Base-by-base conservation (phyloP, 2,888 invertebrate genomes). In the Apoderus coryli region DNA sequence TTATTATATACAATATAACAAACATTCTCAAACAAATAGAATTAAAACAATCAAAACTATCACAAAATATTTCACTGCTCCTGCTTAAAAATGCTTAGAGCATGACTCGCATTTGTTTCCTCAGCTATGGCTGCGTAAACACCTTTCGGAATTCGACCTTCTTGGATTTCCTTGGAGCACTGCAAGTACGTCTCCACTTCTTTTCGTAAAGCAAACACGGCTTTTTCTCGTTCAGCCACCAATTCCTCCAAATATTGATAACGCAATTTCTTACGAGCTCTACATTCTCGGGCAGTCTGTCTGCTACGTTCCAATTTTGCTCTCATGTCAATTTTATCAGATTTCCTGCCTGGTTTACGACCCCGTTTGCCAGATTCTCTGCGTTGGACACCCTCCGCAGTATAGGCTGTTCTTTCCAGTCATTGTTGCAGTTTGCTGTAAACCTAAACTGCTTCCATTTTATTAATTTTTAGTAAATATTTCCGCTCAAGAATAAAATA, bases 171-270 rank as follows among this genome's bases (percentile, higher is more conserved):
- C 48, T 68, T 65, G 43, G 74, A 76, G 80, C 82, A 85, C 52
- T 71, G 67, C 50, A 76, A 75, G 57, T 77, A 84, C 84, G 76
- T 81, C 51, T 93, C 90, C 40, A 93, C 64, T 62, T 95, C 95
- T 48, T 82, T 75, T 43, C 88, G 67, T 24, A 95, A 64, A 7
- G 82, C 70, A 42, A 89, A 64, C 10, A 95, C 89, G 6, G 93
- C 86, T 46, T 88, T 82, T 56, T 95, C 95, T 40, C 93, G 65
- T 56, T 90, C 89, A 0, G 84, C 72, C 3, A 95, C 93, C 42
- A 95, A 63, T 60, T 95, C 93, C 59, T 95, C 93, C 42, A 95
- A 65, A 55, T 95, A 95, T 59, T 95, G 93, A 60, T 95, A 95
- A 30, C 95, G 74, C 39, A 95, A 68, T 58, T 95, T 95, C 65